phyloP scores from a whole-genome alignment of 1,140 invertebrate genomes.

The Octopus bimaculoides region DNA sequence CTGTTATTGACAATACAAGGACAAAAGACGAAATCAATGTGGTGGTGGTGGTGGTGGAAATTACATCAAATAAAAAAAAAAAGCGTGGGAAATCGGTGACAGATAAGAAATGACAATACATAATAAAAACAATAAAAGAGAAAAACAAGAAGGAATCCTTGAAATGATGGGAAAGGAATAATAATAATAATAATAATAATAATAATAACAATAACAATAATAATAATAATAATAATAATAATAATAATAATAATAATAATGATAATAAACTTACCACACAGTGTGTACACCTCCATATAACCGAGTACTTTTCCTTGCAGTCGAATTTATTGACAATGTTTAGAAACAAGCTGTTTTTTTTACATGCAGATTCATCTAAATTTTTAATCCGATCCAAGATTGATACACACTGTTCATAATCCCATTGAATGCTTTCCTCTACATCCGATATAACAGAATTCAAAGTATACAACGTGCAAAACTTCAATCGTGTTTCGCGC shows the following conservation, averaged over 20 bases:
- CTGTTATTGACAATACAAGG: too few relatives aligned
- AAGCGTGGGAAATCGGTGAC: neutral
- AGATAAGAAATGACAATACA: neutral
- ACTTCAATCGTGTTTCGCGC: neutral
- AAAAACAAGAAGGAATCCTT: neutral
- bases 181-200: neutral
- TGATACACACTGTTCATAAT: neutral
- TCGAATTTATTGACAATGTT: slow-evolving; percentile 3
- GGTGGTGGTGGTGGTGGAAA: too few relatives aligned
- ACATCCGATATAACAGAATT: neutral
- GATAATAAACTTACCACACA: slow-evolving; percentile 7
- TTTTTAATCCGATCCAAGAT: neutral
- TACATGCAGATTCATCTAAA: neutral
- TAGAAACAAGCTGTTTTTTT: slow-evolving; percentile 9
- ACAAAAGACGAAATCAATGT: too few relatives aligned
- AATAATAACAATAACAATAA: neutral
- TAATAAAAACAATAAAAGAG: neutral
- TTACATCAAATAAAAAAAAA: neutral
- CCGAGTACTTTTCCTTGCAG: slow-evolving; percentile 4
- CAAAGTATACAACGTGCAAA: neutral
- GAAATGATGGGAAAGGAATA: neutral
- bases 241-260: neutral
- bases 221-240: neutral
- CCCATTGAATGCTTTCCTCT: neutral
- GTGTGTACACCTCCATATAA: slow-evolving; percentile 8